Conservation (phyloP, 2,113 vertebrate species). For the Syngnathoides biaculeatus region DNA sequence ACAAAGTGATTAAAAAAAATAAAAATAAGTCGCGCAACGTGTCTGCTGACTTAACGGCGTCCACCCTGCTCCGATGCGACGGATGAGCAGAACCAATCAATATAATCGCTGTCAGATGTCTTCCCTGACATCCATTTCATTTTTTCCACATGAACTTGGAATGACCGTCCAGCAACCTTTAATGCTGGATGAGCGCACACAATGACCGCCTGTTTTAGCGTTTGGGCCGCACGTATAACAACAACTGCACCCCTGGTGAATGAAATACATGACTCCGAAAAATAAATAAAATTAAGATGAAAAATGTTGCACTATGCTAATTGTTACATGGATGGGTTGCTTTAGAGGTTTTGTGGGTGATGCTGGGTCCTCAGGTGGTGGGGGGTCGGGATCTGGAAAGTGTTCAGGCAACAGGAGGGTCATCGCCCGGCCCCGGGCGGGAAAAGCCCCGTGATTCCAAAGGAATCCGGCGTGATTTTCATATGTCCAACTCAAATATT, state of each 20-base stretch:
- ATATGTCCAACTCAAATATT: slow-evolving; percentile 53
- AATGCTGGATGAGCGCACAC: not conserved
- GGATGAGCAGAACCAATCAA: not conserved
- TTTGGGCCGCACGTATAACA: not conserved
- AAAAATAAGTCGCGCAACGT: slow-evolving; percentile 47
- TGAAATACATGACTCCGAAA: not conserved
- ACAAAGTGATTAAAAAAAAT: slow-evolving; percentile 21
- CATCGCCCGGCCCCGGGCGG: not conserved
- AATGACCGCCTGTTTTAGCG: not conserved
- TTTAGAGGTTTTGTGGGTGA: not conserved
- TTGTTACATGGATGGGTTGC: not conserved
- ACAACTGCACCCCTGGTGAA: not conserved
- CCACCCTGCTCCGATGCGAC: not conserved
- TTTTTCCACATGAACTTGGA: not conserved
- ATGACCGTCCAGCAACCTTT: not conserved
- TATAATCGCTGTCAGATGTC: not conserved
- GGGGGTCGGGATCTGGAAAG: not conserved
- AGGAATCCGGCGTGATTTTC: slow-evolving; percentile 31
- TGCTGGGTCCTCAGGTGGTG: not conserved
- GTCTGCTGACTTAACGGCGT: slow-evolving; percentile 24
- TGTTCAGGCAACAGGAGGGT: not conserved
- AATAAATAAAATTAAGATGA: too few species aligned
- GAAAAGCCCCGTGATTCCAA: slow-evolving; percentile 11
- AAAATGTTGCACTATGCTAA: not conserved
- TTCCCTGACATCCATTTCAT: not conserved